Evolutionary conservation across 2,888 invertebrate species (phyloP).

Genomic region (Balanococcus diminutus): DNA sequence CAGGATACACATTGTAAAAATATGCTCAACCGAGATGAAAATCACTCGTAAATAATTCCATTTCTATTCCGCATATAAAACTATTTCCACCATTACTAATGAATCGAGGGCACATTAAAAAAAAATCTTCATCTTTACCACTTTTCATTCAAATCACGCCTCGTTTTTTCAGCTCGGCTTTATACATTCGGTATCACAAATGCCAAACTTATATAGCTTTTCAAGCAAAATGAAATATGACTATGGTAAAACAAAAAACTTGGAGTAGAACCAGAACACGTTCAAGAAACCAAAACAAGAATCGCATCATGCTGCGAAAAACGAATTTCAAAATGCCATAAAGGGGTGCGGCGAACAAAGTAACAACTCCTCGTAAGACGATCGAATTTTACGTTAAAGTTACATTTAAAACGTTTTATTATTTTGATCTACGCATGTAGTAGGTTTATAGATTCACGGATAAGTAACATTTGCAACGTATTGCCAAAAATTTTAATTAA

Average conservation of each 20-base stretch:
- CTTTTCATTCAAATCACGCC: slow-evolving; percentile 26
- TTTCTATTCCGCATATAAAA: background rate
- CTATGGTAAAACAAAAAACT: slow-evolving; percentile 24
- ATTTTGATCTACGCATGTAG: background rate
- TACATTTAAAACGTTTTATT: background rate
- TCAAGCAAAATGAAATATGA: slow-evolving; percentile 40
- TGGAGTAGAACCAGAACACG: slow-evolving; percentile 41
- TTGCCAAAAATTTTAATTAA: background rate
- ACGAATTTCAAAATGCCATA: slow-evolving; percentile 19
- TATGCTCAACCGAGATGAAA: background rate
- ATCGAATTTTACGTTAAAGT: background rate
- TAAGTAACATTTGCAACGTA: background rate
- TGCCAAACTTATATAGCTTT: slow-evolving; percentile 39
- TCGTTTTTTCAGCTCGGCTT: background rate
- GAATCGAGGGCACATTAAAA: background rate
- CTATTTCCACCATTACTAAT: background rate
- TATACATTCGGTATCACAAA: slow-evolving; percentile 25
- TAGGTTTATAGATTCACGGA: background rate
- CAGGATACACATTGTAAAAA: background rate
- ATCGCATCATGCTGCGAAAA: slow-evolving; percentile 34
- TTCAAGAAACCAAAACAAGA: slow-evolving; percentile 15
- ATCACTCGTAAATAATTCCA: background rate
- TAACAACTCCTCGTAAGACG: background rate
- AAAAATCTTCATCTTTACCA: background rate
- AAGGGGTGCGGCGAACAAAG: background rate